A percentile compares a stretch with the other conserved stretches of the same genome.
Evolutionary conservation across 2,113 vertebrate genomes (phyloP).

Genomic region (Recurvirostra avosetta): DNA sequence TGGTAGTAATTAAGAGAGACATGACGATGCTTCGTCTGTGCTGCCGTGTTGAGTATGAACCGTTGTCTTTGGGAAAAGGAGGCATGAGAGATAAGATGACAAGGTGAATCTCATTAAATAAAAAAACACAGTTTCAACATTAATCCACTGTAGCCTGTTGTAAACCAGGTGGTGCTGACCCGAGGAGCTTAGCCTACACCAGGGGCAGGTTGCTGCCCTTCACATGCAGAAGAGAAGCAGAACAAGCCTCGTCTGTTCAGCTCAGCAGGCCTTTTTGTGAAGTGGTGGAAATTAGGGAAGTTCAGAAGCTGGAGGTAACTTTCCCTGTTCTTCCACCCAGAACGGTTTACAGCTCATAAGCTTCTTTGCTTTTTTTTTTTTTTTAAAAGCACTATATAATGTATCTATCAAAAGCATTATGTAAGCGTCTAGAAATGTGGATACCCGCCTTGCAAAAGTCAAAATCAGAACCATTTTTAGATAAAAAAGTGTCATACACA

Average conservation of each 20-base stretch:
- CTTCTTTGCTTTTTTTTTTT: background rate
- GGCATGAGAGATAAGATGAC: background rate
- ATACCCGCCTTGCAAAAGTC: background rate
- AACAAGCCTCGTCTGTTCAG: background rate
- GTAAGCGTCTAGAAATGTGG: background rate
- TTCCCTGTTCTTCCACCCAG: background rate
- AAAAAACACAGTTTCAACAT: background rate
- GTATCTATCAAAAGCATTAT: rapidly evolving
- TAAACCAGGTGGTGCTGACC: background rate
- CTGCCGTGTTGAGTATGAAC: background rate
- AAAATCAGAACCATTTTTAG: background rate
- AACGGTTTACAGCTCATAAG: background rate
- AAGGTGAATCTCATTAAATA: background rate
- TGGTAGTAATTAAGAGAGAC: background rate
- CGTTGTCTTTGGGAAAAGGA: background rate
- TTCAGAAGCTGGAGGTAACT: background rate
- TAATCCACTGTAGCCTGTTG: background rate
- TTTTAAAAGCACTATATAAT: rapidly evolving
- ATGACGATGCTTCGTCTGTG: background rate
- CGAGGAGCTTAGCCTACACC: background rate
- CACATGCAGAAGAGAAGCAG: background rate
- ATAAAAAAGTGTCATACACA: rapidly evolving
- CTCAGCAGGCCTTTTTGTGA: too few relatives aligned
- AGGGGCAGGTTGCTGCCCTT: background rate
- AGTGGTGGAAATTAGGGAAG: background rate